phyloP scores from a whole-genome alignment of 2,888 invertebrate genomes.

The Syritta pipiens region DNA sequence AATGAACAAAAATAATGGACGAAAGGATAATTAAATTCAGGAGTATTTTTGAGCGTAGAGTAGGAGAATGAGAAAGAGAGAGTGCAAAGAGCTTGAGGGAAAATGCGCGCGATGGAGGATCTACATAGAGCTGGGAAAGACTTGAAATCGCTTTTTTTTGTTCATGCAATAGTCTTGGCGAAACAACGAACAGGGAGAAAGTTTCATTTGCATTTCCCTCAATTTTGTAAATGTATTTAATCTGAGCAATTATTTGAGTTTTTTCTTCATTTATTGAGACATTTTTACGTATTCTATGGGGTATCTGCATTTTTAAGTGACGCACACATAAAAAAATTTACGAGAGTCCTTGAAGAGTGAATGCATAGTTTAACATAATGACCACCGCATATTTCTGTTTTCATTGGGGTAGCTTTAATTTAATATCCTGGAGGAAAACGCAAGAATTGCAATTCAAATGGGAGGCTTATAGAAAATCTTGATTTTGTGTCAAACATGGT shows the following conservation, averaged over 20 bases:
- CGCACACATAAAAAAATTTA: not conserved
- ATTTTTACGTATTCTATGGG: not conserved
- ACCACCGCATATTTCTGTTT: not conserved
- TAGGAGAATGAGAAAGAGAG: too few relatives aligned
- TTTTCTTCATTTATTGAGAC: conserved; percentile 6
- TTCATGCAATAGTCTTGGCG: not conserved
- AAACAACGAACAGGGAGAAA: conserved; percentile 1
- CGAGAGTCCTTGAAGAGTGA: not conserved
- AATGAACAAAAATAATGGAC: conserved; percentile 21
- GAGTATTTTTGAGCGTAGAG: conserved; percentile 7
- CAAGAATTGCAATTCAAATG: not conserved
- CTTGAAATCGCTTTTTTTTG: not conserved
- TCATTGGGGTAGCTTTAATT: not conserved
- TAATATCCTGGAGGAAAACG: not conserved
- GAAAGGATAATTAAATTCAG: conserved; percentile 22
- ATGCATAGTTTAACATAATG: not conserved
- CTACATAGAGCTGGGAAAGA: not conserved
- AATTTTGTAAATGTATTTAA: conserved; percentile 14
- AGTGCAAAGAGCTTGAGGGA: not conserved
- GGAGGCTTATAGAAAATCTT: not conserved
- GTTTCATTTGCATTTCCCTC: conserved; percentile 30
- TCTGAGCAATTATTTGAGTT: conserved; percentile 24
- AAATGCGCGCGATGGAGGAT: not conserved
- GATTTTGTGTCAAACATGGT: too few relatives aligned
- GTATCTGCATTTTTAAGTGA: not conserved